A percentile compares a stretch with the other conserved stretches of the same genome.
These are phyloP conservation scores for Cariama cristata DNA, from an alignment of 2,113 vertebrate species.

Conservation along the genomic window DNA sequence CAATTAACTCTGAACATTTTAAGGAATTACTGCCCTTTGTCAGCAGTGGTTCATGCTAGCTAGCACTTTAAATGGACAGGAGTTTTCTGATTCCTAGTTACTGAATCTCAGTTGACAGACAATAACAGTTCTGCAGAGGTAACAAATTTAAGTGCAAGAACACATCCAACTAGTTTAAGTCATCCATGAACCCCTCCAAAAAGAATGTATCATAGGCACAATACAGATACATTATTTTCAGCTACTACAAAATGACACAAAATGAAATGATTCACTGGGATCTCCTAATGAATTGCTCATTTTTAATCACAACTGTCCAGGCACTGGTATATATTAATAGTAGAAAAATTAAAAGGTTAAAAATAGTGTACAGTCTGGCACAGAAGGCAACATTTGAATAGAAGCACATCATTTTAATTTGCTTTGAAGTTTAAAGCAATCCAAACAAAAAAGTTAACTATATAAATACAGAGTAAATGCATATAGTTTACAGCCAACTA, in stretches of 20 bases:
- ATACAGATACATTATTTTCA: neutral
- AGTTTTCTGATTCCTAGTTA: neutral
- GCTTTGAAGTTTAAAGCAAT: conserved; percentile 70
- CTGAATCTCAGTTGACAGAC: neutral
- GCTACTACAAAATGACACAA: neutral
- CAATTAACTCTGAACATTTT: neutral
- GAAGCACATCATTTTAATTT: conserved; percentile 72
- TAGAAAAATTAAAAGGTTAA: neutral
- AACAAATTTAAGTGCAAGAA: neutral
- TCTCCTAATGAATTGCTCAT: neutral
- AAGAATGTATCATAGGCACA: neutral
- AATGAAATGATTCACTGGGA: neutral
- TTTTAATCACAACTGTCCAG: conserved; percentile 23
- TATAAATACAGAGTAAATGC: conserved; percentile 78
- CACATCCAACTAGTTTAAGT: neutral
- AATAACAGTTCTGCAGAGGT: neutral
- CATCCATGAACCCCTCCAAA: neutral
- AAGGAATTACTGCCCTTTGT: neutral
- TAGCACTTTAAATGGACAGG: rapidly evolving
- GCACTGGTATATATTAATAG: neutral
- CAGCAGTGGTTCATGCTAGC: neutral
- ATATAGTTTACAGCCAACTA: conserved; percentile 75
- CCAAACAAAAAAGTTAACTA: conserved; percentile 68
- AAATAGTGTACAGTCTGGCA: neutral
- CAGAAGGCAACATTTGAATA: conserved; percentile 33